phyloP scores from a whole-genome alignment of 2,888 invertebrate genomes.

The Alcis repandata region DNA sequence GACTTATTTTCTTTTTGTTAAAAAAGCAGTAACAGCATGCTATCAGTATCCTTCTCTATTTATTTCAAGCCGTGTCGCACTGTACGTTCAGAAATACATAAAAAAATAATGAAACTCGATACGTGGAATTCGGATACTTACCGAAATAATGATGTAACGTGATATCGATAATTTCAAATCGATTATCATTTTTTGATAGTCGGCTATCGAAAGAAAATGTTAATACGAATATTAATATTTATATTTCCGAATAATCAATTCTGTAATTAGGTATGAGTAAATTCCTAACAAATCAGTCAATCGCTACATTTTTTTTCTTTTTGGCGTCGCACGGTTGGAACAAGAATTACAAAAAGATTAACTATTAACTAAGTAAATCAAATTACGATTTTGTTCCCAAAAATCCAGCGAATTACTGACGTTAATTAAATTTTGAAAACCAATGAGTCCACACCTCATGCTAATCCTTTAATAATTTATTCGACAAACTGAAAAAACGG shows the following conservation, averaged over 20 bases:
- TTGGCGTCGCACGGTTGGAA: neutral
- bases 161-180: constrained; percentile 35
- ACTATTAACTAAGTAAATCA: neutral
- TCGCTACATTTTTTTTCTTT: neutral
- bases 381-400: neutral
- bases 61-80: neutral
- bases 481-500: constrained; percentile 17
- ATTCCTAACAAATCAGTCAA: neutral
- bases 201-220: constrained; percentile 18
- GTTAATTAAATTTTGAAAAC: constrained; percentile 10
- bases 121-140: constrained; percentile 32
- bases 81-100: constrained; percentile 17
- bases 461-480: constrained; percentile 22
- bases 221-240: neutral
- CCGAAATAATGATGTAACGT: constrained; percentile 31
- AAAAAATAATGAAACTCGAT: constrained; percentile 34
- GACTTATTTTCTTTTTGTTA: neutral
- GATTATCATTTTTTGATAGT: constrained; percentile 29
- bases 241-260: constrained; percentile 3
- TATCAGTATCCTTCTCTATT: neutral
- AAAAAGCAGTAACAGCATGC: neutral
- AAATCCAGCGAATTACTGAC: constrained; percentile 6
- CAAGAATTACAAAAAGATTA: neutral
- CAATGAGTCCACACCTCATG: neutral
- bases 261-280: neutral